Base-by-base conservation (phyloP, 2,113 vertebrate genomes). In the Salvelinus namaycush region DNA sequence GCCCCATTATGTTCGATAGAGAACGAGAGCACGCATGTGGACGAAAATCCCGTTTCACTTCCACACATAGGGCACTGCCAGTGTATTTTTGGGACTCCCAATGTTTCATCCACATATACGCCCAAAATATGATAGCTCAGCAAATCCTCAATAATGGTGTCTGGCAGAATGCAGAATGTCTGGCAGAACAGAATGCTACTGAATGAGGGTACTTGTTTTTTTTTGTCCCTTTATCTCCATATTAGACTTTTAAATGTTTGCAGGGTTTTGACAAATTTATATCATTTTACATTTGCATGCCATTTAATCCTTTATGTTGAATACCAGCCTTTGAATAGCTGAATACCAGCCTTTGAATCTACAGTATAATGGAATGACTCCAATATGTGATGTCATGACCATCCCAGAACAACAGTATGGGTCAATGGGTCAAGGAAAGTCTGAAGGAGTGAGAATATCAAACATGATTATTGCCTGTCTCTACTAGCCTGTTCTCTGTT, bases 41-140 rank as follows among this genome's bases (percentile, higher is more conserved):
- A 72, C 74, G 77, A 82, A 78, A 89, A 88, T 89, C 83, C 88
- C 79, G 80, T 86, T 89, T 77, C 29, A 26, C 44, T 76, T 64
- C 18, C 68, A 77, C 65, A 13, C 80, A 54, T 1, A 67, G 75
- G 76, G 83, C 72, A 44, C 39, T 44, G 39, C 39, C 39, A 1
- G 1, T 65, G 74, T 84, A 77, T 89, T 86, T 81, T 73, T 44
- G 65, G 80, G 77, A 77, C 54, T 54, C n/a, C 51, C 74, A 75
- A 54, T 13, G 73, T 72, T 72, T 69, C 54, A 14, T 68, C 67
- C 65, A 44, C n/a, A 48, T 62, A 3, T 12, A 18, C 44, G 14
- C 22, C 62, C 5, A 57, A 73, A 87, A 81, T 73, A 83, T 16
- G 81, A 5, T 5, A 3, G 16, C 26, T 72, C 13, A 31, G 68